Base-by-base conservation (phyloP, 2,113 vertebrate genomes). In the Copsychus sechellarum region DNA sequence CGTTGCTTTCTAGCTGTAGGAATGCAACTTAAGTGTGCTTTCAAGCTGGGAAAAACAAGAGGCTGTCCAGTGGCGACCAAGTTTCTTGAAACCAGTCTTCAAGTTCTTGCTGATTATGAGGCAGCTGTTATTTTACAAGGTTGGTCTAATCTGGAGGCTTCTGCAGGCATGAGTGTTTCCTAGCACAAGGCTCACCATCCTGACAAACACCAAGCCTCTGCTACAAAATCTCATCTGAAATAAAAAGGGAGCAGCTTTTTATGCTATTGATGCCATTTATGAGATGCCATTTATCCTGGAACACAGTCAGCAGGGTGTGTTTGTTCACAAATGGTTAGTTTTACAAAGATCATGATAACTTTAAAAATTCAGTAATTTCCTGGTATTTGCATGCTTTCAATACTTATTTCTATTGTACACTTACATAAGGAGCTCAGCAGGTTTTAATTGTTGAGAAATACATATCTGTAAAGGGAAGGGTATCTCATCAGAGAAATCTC, bases 1-100 rank as follows among this genome's bases (percentile, higher is more conserved):
- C 12, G 3, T 80, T 88, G n/a, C 43, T 88, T 62, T 82, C 31
- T 65, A 64, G 42, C 33, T 71, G 29, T 62, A 58, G 67, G 36
- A 73, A 50, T 58, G 33, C 60, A 28, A 2, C 47, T 19, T 88
- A 22, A 67, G 56, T 20, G 21, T n/a, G 24, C 34, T 58, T 61
- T 74, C 53, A 77, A 43, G 38, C 36, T 54, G 47, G 26, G 26
- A 71, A 48, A 73, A 93, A 22, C 8, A 56, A 31, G 50, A 65
- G 31, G 14, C 26, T 71, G 7, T n/a, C 31, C 26, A 28, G 14
- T 47, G 56, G 26, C 0, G 0, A 70, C 26, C 0, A 3, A 36
- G 24, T 15, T 65, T 92, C 29, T 81, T 80, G 58, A 86, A 76
- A 64, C 16, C 23, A 53, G 48, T 84, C 34, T 57, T 14, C 42